Percentiles rank a stretch among this genome's conserved stretches.
These are phyloP conservation scores for Brachionus asplanchnoidis DNA, from an alignment of 1,140 invertebrate species.

Conservation along the genomic window DNA sequence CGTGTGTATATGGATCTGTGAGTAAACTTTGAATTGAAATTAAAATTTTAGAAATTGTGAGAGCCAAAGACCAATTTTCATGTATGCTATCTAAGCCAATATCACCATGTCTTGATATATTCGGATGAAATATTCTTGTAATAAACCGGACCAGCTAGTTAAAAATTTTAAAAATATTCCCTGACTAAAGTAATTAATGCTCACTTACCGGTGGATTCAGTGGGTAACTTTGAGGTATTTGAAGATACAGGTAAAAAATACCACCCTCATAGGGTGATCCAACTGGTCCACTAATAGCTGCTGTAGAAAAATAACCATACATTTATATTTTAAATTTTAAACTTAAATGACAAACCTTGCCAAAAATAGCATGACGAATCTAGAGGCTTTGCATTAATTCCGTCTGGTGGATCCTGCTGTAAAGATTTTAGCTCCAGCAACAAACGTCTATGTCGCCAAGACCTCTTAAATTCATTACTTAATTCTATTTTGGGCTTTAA, in stretches of 20 bases:
- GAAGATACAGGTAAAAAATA: slow-evolving; percentile 67
- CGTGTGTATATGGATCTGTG: slow-evolving; percentile 82
- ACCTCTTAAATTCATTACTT: slow-evolving; percentile 46
- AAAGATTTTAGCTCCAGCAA: slow-evolving; percentile 54
- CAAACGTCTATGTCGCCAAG: slow-evolving; percentile 54
- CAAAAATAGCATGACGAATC: slow-evolving; percentile 62
- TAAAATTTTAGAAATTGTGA: slow-evolving; percentile 76
- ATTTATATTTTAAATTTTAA: background rate
- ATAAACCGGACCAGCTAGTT: slow-evolving; percentile 63
- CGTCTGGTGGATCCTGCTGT: slow-evolving; percentile 75
- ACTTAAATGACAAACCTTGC: slow-evolving; percentile 46
- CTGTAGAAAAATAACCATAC: background rate
- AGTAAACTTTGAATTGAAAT: slow-evolving; percentile 72
- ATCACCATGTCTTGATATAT: slow-evolving; percentile 89
- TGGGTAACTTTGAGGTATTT: slow-evolving; percentile 80
- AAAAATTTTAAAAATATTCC: background rate
- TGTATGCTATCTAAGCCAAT: slow-evolving; percentile 90
- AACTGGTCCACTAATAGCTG: slow-evolving; percentile 55
- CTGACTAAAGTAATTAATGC: slow-evolving; percentile 48
- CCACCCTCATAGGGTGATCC: slow-evolving; percentile 61
- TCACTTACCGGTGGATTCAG: slow-evolving; percentile 78
- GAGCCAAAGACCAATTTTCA: slow-evolving; percentile 80
- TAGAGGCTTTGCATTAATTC: slow-evolving; percentile 78
- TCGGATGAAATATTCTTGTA: slow-evolving; percentile 86
- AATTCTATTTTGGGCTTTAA: background rate